Base-by-base conservation (phyloP, 2,888 invertebrate genomes). In the Blastobasis lacticolella region DNA sequence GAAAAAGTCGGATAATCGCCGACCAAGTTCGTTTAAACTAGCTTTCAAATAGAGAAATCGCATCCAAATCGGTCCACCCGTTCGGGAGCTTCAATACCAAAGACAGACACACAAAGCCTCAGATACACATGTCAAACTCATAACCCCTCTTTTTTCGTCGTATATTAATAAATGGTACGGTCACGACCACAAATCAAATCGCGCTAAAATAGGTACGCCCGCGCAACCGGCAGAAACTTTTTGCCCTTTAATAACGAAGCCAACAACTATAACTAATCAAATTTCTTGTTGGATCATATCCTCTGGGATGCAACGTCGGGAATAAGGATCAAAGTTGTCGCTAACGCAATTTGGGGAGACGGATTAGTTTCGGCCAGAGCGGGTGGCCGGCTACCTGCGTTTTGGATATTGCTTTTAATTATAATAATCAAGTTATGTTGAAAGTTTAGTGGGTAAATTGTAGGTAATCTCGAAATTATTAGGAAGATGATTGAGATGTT, bases 251-350 rank as follows among this genome's bases (percentile, higher is more conserved):
- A 83, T 80, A 82, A 71, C 59, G 82, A 81, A 80, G 78, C 83
- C 82, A 85, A 75, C 75, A 72, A 85, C 81, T 84, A 83, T 77
- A 78, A 74, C 81, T 81, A 85, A 87, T 86, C 84, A 74, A 81
- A 86, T 86, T 81, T 76, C 78, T 75, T 76, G 80, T 78, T 73
- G 75, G 84, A 77, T 85, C 80, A 84, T 85, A 85, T 81, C 86
- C 86, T 73, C 68, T 57, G 84, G 85, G 86, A 79, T 61, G 65
- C 59, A 57, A 52, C 60, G 66, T 59, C 59, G 59, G 67, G 61
- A 62, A 67, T 66, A 68, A 74, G 83, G 85, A 85, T 86, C 84
- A 85, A 87, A 88, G 81, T 88, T 87, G 84, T 85, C 82, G 67
- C 76, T 87, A 88, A 88, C 85, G 75, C 79, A 83, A 82, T 88